A percentile compares a stretch with the other conserved stretches of the same genome.
Conservation (phyloP, 2,797 vertebrate species). For the Syngnathus acus region DNA sequence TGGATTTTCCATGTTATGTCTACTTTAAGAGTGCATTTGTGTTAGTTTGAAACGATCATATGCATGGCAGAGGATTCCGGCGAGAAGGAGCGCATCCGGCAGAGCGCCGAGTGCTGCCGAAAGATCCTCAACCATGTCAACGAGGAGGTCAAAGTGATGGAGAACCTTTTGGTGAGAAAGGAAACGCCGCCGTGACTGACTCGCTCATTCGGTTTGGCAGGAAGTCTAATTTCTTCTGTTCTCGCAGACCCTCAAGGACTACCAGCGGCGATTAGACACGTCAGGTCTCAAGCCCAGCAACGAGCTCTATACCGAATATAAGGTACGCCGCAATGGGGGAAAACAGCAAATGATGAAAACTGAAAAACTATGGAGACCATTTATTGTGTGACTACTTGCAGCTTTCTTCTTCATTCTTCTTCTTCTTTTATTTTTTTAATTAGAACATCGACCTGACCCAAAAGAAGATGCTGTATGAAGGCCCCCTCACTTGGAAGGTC, state of each 20-base stretch:
- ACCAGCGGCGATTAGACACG: constrained; percentile 84
- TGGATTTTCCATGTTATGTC: too few species aligned
- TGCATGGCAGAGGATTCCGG: constrained; percentile 60
- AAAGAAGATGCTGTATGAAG: constrained; percentile 77
- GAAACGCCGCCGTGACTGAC: constrained; percentile 1
- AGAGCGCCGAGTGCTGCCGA: constrained; percentile 81
- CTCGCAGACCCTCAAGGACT: constrained; percentile 79
- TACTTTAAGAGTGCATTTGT: not conserved
- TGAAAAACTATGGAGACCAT: too few species aligned
- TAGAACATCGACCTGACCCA: constrained; percentile 80
- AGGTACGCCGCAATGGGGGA: constrained; percentile 50
- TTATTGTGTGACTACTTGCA: too few species aligned
- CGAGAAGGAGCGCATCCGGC: constrained; percentile 73
- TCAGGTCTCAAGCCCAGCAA: constrained; percentile 80
- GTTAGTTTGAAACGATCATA: not conserved
- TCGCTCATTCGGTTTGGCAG: too few species aligned
- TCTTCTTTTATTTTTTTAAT: not conserved
- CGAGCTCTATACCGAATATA: constrained; percentile 83
- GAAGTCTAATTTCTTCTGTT: not conserved
- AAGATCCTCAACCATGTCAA: constrained; percentile 90
- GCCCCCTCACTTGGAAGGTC: constrained; percentile 79
- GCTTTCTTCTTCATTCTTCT: not conserved
- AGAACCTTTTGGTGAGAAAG: constrained; percentile 82
- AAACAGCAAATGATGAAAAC: too few species aligned
- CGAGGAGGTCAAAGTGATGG: constrained; percentile 82